A percentile compares a stretch with the other conserved stretches of the same genome.
These are phyloP conservation scores for Dermochelys coriacea DNA, from an alignment of 2,797 vertebrate species.

Conservation along the genomic window DNA sequence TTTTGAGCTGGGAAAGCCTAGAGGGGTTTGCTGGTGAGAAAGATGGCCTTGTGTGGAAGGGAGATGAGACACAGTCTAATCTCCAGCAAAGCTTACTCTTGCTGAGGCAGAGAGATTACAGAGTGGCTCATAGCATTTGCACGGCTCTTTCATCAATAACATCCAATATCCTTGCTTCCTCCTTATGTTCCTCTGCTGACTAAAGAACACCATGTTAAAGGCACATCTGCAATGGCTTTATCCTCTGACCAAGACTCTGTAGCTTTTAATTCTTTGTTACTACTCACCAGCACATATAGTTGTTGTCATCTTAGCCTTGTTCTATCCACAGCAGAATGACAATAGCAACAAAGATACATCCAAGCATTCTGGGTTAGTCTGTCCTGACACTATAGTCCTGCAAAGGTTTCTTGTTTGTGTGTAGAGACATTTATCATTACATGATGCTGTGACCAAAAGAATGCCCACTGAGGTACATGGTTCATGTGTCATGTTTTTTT, in stretches of 20 bases:
- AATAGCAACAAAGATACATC: neutral
- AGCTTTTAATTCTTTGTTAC: neutral
- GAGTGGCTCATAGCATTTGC: neutral
- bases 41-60: neutral
- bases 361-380: neutral
- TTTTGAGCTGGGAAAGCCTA: neutral
- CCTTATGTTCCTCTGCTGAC: neutral
- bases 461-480: neutral
- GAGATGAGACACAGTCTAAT: neutral
- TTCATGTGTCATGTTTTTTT: neutral
- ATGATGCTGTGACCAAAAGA: accelerated
- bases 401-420: neutral
- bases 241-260: neutral
- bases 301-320: neutral
- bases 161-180: neutral
- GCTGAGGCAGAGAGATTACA: neutral
- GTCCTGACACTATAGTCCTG: neutral
- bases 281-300: neutral
- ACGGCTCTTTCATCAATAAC: neutral
- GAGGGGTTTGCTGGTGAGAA: neutral
- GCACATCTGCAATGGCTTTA: neutral
- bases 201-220: neutral
- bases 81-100: neutral
- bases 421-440: neutral
- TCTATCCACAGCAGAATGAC: neutral